These are phyloP conservation scores for Meandrina meandrites DNA, from an alignment of 92 coral and sea anemone genomes.

Conservation along the genomic window DNA sequence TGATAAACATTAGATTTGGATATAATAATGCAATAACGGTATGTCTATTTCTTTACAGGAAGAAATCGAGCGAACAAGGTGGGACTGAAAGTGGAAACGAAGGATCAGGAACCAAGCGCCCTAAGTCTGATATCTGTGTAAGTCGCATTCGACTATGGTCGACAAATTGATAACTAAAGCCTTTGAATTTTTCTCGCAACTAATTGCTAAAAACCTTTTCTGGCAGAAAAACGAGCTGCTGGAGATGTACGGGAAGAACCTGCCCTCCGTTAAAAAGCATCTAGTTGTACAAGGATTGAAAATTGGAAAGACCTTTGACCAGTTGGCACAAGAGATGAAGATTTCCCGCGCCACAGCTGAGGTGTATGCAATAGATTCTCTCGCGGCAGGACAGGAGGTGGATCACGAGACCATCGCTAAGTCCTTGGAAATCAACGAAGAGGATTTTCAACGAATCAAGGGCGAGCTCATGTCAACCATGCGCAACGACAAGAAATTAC, in stretches of 20 bases:
- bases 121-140: constrained; percentile 18
- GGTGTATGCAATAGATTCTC: neutral
- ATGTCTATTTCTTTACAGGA: neutral
- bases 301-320: neutral
- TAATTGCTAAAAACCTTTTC: too few species aligned
- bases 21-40: too few species aligned
- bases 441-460: too few species aligned
- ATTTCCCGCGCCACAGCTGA: neutral
- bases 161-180: too few species aligned
- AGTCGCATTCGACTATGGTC: constrained; percentile 1
- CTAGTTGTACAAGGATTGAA: neutral
- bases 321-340: neutral
- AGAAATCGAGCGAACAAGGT: neutral
- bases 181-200: too few species aligned
- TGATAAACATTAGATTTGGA: neutral
- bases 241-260: constrained; percentile 5
- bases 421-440: neutral
- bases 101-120: constrained; percentile 10
- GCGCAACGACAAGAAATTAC: constrained; percentile 7
- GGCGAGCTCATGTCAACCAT: too few species aligned
- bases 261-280: neutral
- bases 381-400: neutral
- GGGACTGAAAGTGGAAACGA: too few species aligned
- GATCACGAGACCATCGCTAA: neutral
- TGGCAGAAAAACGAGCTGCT: neutral